phyloP scores from a whole-genome alignment of 1,140 invertebrate genomes.

The Agrilus planipennis region DNA sequence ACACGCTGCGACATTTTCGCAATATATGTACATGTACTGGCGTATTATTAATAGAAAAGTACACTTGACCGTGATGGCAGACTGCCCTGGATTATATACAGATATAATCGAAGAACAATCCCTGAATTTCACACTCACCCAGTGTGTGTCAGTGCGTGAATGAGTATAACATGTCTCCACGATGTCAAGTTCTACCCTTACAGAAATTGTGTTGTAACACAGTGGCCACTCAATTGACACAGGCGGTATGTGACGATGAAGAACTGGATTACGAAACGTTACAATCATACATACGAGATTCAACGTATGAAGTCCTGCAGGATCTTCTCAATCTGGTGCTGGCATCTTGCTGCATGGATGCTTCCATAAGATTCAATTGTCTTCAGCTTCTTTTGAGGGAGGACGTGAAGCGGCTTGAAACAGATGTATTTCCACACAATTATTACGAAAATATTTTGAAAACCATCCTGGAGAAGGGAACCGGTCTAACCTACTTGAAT shows the following conservation, averaged over 20 bases:
- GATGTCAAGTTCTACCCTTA: conserved; percentile 19
- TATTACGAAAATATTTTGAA: conserved; percentile 53
- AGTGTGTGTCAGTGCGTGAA: too few relatives aligned
- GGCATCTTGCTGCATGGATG: conserved; percentile 48
- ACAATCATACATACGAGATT: conserved; percentile 18
- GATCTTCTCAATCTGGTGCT: conserved; percentile 49
- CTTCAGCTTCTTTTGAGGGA: conserved; percentile 47
- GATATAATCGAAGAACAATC: too few relatives aligned
- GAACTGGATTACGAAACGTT: conserved; percentile 20
- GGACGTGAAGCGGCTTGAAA: conserved; percentile 46
- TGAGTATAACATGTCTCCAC: conserved; percentile 33
- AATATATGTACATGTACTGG: too few relatives aligned
- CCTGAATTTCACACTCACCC: too few relatives aligned
- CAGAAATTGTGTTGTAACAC: conserved; percentile 19
- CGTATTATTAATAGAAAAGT: too few relatives aligned
- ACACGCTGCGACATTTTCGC: too few relatives aligned
- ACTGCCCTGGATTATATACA: too few relatives aligned
- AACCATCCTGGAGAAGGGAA: conserved; percentile 45
- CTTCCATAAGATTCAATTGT: conserved; percentile 47
- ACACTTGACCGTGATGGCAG: too few relatives aligned
- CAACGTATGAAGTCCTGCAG: conserved; percentile 44
- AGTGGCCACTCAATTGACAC: conserved; percentile 23
- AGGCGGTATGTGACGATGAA: conserved; percentile 26
- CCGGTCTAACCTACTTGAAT: conserved; percentile 46
- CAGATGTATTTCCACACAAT: conserved; percentile 50